Base-by-base conservation (phyloP, 2,888 invertebrate genomes). In the Pristionchus entomophagus region DNA sequence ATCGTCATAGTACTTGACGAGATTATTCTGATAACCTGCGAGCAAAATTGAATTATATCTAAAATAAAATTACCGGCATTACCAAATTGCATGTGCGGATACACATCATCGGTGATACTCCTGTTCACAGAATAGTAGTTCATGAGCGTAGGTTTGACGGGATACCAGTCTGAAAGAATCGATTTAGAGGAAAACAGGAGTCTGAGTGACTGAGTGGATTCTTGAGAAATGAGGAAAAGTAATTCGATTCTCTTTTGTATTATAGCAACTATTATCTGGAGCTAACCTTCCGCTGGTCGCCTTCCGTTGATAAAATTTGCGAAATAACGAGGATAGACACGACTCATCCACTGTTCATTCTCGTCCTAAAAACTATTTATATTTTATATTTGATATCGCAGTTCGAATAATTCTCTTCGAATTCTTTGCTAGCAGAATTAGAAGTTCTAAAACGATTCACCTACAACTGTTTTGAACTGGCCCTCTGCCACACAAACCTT, bases 121-220 rank as follows among this genome's bases (percentile, higher is more conserved):
- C 32, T 73, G 41, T 73, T 73, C 22, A 73, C 38, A 1, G 73
- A 73, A 19, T 73, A 73, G 45, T 73, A 73, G 41, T 73, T 73
- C 73, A 73, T 73, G 0, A 73, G 73, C 0, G 5, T 41, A 2
- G 73, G 73, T 26, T 22, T 45, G 0, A 73, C 73, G 38, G 38
- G 73, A 1, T 22, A 22, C 73, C 73, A 73, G 41, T 73, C 73
- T 73, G 45, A 73, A 26, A n/a, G n/a, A n/a, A n/a, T n/a, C n/a
- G n/a, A n/a, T n/a, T n/a, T n/a, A n/a, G n/a, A n/a, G n/a, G n/a
- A n/a, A n/a, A n/a, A n/a, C n/a, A n/a, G n/a, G n/a, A n/a, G n/a
- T n/a, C n/a, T n/a, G n/a, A n/a, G n/a, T n/a, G n/a, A n/a, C n/a
- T n/a, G n/a, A n/a, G n/a, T n/a, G n/a, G n/a, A n/a, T n/a, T n/a